Evolutionary conservation across 2,797 vertebrate species (phyloP).

Genomic region (Columba guinea): DNA sequence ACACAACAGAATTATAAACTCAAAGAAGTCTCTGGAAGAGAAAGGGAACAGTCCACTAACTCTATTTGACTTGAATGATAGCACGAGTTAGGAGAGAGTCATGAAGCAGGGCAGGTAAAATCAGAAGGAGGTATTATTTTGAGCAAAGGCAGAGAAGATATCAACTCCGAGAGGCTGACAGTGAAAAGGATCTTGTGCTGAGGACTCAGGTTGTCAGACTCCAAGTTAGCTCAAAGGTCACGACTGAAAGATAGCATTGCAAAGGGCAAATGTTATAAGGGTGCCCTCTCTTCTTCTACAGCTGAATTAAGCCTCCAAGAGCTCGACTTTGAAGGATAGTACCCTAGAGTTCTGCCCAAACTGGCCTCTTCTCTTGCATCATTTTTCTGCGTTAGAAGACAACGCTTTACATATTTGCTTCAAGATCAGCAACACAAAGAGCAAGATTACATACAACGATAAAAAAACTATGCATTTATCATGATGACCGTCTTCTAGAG

Average conservation of each 20-base stretch:
- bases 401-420: constrained; percentile 31
- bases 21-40: not conserved
- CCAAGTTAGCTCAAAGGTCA: constrained; percentile 68
- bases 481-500: not conserved
- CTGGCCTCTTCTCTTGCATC: not conserved
- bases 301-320: constrained; percentile 53
- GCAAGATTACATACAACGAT: not conserved
- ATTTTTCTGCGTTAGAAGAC: constrained; percentile 60
- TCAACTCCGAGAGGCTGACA: not conserved
- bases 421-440: constrained; percentile 55
- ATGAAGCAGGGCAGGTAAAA: not conserved
- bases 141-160: not conserved
- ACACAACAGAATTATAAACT: not conserved
- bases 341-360: not conserved
- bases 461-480: constrained; percentile 44
- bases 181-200: not conserved
- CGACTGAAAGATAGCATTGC: constrained; percentile 29
- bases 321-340: constrained; percentile 57
- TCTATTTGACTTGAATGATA: not conserved
- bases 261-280: constrained; percentile 54
- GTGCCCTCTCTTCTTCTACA: constrained; percentile 46
- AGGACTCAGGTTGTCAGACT: constrained; percentile 33
- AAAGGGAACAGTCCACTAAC: not conserved
- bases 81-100: not conserved
- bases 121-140: not conserved